Evolutionary conservation across 92 coral and sea anemone genomes (phyloP), one percentile per base, ranked within the genome.

Genomic region (Pocillopora grandis): DNA sequence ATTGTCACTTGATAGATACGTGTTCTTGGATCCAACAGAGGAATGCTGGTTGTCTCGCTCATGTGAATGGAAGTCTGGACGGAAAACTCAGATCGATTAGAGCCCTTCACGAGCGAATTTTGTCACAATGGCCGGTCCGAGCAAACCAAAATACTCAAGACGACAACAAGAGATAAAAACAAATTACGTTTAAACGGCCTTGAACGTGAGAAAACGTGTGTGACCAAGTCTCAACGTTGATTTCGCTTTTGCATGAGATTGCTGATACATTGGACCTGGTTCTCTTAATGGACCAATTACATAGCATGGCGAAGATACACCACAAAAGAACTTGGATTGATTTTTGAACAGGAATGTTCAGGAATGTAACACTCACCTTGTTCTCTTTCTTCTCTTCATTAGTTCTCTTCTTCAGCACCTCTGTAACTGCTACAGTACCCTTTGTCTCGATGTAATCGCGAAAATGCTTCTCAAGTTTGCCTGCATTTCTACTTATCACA

Each of bases 401-500:
- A 10, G 89, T 86, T 69, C 52, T 42, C 52, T 89, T 82, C 77
- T 88, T 90, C 2, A 93, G 91, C 0, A 90, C 56, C 9, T 80
- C 85, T 18, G 90, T 86, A 16, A 81, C 66, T 18, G 78, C 88
- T 18, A 71, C 87, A 1, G 86, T 85, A 2, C 77, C 90, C 74
- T 72, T 76, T 56, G 77, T 85, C 0, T 72, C 79, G 8, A 73
- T 66, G 56, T 86, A 87, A 8, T 91, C 90, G 14, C 87, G 88
- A 81, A 91, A 93, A 42, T 68, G 80, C n/a, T 62, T 76, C 19
- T 76, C 88, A 8, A 93, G 84, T 66, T 83, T 86, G 1, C 87
- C 90, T 10, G 93, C 97, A 66, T 84, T 86, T 5, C 91, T 91
- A 10, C 90, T 89, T 7, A 93, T 79, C 20, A 75, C 87, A 11